Evolutionary conservation across 2,113 vertebrate genomes (phyloP).

Genomic region (Pomatorhinus ruficollis): DNA sequence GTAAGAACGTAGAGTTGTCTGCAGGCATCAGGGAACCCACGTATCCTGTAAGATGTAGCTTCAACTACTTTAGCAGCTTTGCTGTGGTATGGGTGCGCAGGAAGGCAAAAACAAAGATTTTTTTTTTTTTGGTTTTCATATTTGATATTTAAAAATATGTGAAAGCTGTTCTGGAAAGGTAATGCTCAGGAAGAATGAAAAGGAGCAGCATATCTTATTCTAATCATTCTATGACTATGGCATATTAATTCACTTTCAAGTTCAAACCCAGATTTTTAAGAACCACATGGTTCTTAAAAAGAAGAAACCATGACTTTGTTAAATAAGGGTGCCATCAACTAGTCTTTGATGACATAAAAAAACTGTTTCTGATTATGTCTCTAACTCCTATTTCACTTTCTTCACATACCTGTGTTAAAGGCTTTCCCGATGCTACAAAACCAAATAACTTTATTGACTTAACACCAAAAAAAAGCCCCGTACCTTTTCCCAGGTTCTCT

Average conservation of each 20-base stretch:
- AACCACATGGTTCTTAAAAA: neutral
- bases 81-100: neutral
- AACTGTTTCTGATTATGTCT: neutral
- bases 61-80: neutral
- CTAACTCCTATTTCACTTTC: neutral
- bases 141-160: neutral
- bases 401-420: neutral
- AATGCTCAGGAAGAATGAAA: neutral
- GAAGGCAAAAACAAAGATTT: neutral
- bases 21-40: neutral
- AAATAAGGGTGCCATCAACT: neutral
- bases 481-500: neutral
- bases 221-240: neutral
- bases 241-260: neutral
- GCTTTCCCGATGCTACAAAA: neutral
- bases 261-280: neutral
- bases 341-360: neutral
- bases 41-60: neutral
- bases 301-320: neutral
- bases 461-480: neutral
- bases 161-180: neutral
- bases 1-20: fast-evolving
- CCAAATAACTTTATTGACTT: neutral
- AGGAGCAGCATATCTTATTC: neutral
- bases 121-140: neutral